phyloP scores from a whole-genome alignment of 2,888 invertebrate genomes.

The Leuctra nigra region DNA sequence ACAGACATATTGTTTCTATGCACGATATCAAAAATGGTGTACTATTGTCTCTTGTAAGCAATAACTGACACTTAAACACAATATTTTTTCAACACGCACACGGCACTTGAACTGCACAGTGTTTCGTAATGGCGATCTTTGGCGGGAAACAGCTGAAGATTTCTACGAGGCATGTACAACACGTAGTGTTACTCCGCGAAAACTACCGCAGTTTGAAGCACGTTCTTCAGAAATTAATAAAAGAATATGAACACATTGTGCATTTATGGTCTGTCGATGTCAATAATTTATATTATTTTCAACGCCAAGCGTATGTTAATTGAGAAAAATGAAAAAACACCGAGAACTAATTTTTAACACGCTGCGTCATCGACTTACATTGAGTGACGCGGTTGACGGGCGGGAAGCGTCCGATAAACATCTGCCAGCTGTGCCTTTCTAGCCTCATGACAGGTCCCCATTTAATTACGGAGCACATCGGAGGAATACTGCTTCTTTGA shows the following conservation, averaged over 20 bases:
- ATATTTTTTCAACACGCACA: constrained; percentile 36
- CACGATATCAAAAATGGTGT: constrained; percentile 21
- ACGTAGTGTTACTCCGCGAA: constrained; percentile 34
- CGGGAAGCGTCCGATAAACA: constrained; percentile 29
- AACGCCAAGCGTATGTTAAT: no score
- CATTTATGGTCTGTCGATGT: no score
- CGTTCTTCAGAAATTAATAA: constrained; percentile 19
- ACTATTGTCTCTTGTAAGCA: constrained; percentile 25
- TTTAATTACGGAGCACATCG: no score
- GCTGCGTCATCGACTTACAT: no score
- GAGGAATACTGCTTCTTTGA: no score
- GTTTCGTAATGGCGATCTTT: constrained; percentile 59
- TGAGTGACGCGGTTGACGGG: no score
- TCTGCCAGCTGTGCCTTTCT: constrained; percentile 28
- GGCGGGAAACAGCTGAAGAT: constrained; percentile 63
- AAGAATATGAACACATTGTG: neutral
- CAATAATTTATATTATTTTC: no score
- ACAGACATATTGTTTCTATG: constrained; percentile 45
- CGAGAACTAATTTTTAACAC: no score
- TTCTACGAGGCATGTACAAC: constrained; percentile 36
- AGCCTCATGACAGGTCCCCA: neutral
- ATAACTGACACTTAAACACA: constrained; percentile 30
- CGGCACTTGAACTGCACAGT: constrained; percentile 42
- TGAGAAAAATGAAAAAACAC: no score
- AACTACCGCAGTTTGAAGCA: constrained; percentile 19